These are phyloP conservation scores for Lochmaea capreae DNA, from an alignment of 2,888 invertebrate species.

Conservation along the genomic window DNA sequence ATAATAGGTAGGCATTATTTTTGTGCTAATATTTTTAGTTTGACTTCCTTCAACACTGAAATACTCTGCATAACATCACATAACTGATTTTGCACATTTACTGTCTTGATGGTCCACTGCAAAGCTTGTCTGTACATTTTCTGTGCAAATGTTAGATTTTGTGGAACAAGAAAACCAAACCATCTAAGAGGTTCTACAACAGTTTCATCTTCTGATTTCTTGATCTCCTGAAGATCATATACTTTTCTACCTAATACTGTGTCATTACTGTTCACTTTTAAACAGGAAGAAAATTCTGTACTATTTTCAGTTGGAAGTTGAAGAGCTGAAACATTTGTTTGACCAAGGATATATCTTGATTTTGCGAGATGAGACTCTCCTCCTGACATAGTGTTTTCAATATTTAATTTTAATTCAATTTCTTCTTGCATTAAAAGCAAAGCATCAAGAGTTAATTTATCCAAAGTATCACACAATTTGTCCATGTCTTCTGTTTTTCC, in stretches of 20 bases:
- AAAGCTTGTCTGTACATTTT: constrained; percentile 78
- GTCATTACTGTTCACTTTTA: constrained; percentile 61
- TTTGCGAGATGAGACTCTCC: constrained; percentile 83
- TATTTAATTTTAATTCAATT: constrained; percentile 73
- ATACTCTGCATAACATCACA: constrained; percentile 60
- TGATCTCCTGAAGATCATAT: constrained; percentile 59
- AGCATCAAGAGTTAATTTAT: constrained; percentile 76
- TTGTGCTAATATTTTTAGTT: constrained; percentile 20
- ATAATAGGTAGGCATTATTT: background rate
- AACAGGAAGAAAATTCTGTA: constrained; percentile 66
- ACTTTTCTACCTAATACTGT: constrained; percentile 55
- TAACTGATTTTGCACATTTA: constrained; percentile 77
- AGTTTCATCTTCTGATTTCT: constrained; percentile 58
- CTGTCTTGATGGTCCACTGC: constrained; percentile 75
- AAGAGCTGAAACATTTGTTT: constrained; percentile 75
- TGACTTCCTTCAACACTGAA: constrained; percentile 51
- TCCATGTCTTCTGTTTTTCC: constrained; percentile 57
- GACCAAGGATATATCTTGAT: constrained; percentile 82
- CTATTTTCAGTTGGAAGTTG: constrained; percentile 78
- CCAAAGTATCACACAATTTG: constrained; percentile 72
- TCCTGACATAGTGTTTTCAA: constrained; percentile 76
- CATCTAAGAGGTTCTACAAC: constrained; percentile 79
- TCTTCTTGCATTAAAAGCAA: constrained; percentile 81
- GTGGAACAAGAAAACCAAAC: constrained; percentile 90
- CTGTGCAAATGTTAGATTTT: constrained; percentile 80